These are phyloP conservation scores for Octopus bimaculoides DNA, from an alignment of 1,140 invertebrate genomes.

Conservation along the genomic window DNA sequence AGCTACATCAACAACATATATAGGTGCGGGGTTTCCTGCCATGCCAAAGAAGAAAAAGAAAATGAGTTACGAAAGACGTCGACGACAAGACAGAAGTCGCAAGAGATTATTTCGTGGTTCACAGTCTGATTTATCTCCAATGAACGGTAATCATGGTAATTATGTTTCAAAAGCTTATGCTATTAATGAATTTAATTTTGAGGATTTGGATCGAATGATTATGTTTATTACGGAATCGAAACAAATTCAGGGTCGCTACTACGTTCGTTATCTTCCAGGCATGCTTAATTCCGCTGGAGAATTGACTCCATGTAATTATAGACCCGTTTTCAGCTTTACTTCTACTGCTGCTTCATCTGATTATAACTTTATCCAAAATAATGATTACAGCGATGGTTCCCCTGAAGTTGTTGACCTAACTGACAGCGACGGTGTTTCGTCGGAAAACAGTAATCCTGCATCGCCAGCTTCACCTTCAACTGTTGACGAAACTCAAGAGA, in stretches of 20 bases:
- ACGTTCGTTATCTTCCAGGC: neutral
- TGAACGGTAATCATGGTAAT: neutral
- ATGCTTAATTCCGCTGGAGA: neutral
- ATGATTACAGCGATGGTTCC: too few relatives aligned
- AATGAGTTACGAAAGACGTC: constrained; percentile 1
- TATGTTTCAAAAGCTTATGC: neutral
- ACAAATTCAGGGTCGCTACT: neutral
- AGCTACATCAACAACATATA: too few relatives aligned
- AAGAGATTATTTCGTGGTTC: neutral
- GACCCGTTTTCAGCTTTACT: neutral
- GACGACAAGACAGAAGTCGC: neutral
- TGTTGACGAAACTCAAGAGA: too few relatives aligned
- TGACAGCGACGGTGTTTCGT: too few relatives aligned
- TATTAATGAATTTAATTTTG: neutral
- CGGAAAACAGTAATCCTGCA: too few relatives aligned
- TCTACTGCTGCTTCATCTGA: too few relatives aligned
- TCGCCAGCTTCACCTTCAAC: too few relatives aligned
- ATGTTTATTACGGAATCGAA: constrained; percentile 5
- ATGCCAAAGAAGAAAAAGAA: neutral
- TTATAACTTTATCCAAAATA: too few relatives aligned
- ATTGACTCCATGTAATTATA: neutral
- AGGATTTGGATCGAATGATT: neutral
- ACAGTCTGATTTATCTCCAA: neutral
- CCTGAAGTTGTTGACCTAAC: neutral
- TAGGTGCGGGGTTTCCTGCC: neutral